phyloP scores from a whole-genome alignment of 2,113 vertebrate genomes.

The Toxotes jaculatrix region DNA sequence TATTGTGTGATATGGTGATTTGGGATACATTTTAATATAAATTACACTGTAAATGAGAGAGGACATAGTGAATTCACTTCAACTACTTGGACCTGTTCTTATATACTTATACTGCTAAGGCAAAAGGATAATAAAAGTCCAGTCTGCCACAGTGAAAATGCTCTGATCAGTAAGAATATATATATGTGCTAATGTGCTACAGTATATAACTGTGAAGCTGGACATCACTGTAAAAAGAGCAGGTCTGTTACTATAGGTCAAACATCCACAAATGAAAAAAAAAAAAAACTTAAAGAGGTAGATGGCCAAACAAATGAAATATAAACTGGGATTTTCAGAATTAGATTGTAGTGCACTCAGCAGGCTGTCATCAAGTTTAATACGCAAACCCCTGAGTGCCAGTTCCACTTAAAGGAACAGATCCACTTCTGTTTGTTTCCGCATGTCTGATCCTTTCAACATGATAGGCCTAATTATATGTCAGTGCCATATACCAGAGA shows the following conservation, averaged over 20 bases:
- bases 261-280: neutral
- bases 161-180: neutral
- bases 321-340: neutral
- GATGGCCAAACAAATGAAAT: neutral
- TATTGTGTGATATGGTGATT: too few species aligned
- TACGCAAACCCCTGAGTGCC: slow-evolving; percentile 22
- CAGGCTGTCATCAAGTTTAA: slow-evolving; percentile 22
- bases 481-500: neutral
- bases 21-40: neutral
- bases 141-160: neutral
- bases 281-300: neutral
- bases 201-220: neutral
- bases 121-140: neutral
- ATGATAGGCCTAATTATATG: slow-evolving; percentile 68
- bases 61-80: neutral
- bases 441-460: slow-evolving; percentile 56
- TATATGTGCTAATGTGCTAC: neutral
- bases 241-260: neutral
- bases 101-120: neutral
- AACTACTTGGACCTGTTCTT: neutral
- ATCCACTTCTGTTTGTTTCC: slow-evolving; percentile 50
- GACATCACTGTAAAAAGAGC: neutral
- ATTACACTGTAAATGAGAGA: neutral
- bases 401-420: slow-evolving; percentile 35
- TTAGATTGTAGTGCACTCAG: neutral